These are phyloP conservation scores for Choristoneura fumiferana DNA, from an alignment of 1,140 invertebrate species.

Conservation along the genomic window DNA sequence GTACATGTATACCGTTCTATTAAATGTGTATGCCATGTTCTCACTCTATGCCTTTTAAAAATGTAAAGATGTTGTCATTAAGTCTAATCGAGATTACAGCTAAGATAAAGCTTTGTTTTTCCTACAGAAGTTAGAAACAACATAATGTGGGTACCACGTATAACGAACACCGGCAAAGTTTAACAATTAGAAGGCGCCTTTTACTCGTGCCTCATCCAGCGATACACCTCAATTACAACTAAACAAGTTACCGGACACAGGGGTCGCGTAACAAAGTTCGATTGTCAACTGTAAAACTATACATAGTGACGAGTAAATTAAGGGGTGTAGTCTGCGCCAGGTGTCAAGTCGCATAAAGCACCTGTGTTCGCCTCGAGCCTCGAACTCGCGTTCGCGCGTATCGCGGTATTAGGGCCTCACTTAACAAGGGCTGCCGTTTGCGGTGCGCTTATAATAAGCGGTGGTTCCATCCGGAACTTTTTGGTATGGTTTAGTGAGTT, in stretches of 20 bases:
- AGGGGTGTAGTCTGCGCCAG: neutral
- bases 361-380: no score
- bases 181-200: constrained; percentile 50
- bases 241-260: constrained; percentile 57
- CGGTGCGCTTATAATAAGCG: no score
- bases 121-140: constrained; percentile 14
- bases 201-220: constrained; percentile 27
- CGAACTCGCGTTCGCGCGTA: no score
- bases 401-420: no score
- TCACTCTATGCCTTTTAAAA: constrained; percentile 51
- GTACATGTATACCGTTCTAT: constrained; percentile 45
- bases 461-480: no score
- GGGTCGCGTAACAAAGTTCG: constrained; percentile 40
- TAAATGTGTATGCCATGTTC: constrained; percentile 54
- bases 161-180: constrained; percentile 47
- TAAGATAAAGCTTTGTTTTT: constrained; percentile 16
- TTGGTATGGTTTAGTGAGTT: no score
- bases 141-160: constrained; percentile 3
- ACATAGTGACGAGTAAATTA: constrained; percentile 20
- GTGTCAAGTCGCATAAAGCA: neutral
- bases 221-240: constrained; percentile 43
- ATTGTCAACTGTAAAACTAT: constrained; percentile 42
- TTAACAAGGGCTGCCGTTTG: no score
- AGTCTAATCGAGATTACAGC: neutral
- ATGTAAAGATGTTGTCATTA: constrained; percentile 52